phyloP scores from a whole-genome alignment of 92 coral and sea anemone genomes.

The Micromussa lordhowensis region DNA sequence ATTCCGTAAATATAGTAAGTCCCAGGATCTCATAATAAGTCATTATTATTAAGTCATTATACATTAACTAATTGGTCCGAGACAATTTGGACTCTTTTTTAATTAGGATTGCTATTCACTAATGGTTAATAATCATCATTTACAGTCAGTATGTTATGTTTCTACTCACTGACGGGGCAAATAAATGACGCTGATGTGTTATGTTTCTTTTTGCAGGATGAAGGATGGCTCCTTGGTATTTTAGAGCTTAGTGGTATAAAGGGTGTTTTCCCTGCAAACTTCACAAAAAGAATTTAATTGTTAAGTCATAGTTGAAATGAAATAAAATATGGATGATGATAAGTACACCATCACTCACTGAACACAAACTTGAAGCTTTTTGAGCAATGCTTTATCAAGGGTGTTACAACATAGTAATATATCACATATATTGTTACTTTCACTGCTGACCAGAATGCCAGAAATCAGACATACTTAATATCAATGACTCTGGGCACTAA shows the following conservation, averaged over 20 bases:
- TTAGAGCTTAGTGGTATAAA: slow-evolving; percentile 73
- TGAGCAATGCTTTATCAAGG: slow-evolving; percentile 4
- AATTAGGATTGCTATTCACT: too few species aligned
- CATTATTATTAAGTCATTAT: too few species aligned
- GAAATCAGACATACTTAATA: too few species aligned
- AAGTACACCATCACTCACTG: neutral
- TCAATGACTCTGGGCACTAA: neutral
- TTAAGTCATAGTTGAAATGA: neutral
- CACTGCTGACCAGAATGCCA: neutral
- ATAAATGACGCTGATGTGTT: neutral
- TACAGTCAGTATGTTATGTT: too few species aligned
- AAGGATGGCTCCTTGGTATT: slow-evolving; percentile 97
- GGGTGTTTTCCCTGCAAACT: slow-evolving; percentile 98
- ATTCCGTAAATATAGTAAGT: too few species aligned
- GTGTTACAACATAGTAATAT: neutral
- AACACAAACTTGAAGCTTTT: neutral
- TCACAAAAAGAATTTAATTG: slow-evolving; percentile 74
- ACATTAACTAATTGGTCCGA: too few species aligned
- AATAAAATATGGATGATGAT: neutral
- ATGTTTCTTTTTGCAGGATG: slow-evolving; percentile 76
- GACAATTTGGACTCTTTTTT: too few species aligned
- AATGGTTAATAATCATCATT: too few species aligned
- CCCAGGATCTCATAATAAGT: too few species aligned
- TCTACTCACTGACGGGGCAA: neutral
- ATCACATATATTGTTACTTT: neutral